Base-by-base conservation (phyloP, 2,797 vertebrate genomes). In the Sebastes alutus region DNA sequence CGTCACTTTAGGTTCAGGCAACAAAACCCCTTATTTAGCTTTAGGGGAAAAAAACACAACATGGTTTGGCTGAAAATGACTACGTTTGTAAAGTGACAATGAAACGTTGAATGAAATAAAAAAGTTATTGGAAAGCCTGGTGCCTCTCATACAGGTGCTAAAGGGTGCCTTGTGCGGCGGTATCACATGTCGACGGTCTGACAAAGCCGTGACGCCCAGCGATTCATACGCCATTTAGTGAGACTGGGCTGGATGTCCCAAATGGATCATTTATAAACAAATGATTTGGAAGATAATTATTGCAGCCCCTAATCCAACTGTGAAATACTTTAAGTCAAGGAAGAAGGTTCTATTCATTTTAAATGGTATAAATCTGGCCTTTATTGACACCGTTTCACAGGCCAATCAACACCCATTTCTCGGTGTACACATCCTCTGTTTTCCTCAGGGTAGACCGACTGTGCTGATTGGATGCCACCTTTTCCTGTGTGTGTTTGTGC, bases 401-500 rank as follows among this genome's bases (percentile, higher is more conserved):
- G 25, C 62, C 72, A 85, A 70, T 85, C 85, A 82, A 78, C 84
- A 80, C 78, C 38, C 32, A 35, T 46, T 71, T 79, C 30, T 79
- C 6, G 3, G 27, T 67, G 42, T 18, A n/a, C 66, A 58, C 59
- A 32, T 38, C 63, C 38, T 42, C 58, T 20, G 71, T 71, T 82
- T 67, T 64, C 75, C 83, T 77, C 65, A 30, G 83, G 79, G 72
- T 55, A n/a, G 7, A 49, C 29, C 29, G 25, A 23, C 29, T 7
- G 33, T 60, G 81, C 64, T 85, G 87, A 89, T 84, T 81, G 54
- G 77, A 66, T 72, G 74, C 76, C 75, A 62, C 46, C 32, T 71
- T 67, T 42, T 27, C 42, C 10, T 63, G 23, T 18, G 30, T 27
- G 25, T 69, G 33, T 35, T 11, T 35, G 33, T 38, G 35, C 55